phyloP scores from a whole-genome alignment of 2,888 invertebrate genomes.

The Drosophila histrio region DNA sequence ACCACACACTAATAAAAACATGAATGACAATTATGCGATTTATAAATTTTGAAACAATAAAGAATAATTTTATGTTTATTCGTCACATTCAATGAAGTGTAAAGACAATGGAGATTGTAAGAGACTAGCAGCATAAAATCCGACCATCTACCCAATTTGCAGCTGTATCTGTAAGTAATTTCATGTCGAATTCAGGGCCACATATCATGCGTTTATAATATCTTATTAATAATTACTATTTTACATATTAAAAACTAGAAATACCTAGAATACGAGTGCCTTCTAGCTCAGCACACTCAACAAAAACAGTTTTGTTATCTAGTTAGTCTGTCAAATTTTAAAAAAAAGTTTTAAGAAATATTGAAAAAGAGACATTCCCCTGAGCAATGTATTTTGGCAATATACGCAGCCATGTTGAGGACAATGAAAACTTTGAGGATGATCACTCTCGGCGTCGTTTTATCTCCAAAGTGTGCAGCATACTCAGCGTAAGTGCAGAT shows the following conservation, averaged over 20 bases:
- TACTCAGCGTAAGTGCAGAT: slow-evolving; percentile 31
- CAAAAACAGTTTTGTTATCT: background rate
- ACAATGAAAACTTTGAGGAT: slow-evolving; percentile 23
- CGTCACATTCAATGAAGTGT: background rate
- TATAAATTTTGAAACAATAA: slow-evolving; percentile 46
- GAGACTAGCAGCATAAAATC: too few relatives aligned
- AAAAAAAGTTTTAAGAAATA: background rate
- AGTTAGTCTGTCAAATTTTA: background rate
- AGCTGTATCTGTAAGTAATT: too few relatives aligned
- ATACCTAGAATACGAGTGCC: too few relatives aligned
- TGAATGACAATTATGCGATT: slow-evolving; percentile 22
- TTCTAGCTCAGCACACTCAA: background rate
- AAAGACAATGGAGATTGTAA: background rate
- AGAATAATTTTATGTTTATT: slow-evolving; percentile 45
- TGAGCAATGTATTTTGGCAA: background rate
- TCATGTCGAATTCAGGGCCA: too few relatives aligned
- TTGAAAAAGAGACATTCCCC: background rate
- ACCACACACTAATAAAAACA: slow-evolving; percentile 39
- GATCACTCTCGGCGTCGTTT: slow-evolving; percentile 11
- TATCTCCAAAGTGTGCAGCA: slow-evolving; percentile 32
- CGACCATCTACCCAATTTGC: too few relatives aligned
- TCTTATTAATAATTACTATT: too few relatives aligned
- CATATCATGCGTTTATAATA: too few relatives aligned
- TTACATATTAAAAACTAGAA: too few relatives aligned
- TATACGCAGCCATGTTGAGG: background rate